These are phyloP conservation scores for Megalopta genalis DNA, from an alignment of 1,140 invertebrate genomes.

Conservation along the genomic window DNA sequence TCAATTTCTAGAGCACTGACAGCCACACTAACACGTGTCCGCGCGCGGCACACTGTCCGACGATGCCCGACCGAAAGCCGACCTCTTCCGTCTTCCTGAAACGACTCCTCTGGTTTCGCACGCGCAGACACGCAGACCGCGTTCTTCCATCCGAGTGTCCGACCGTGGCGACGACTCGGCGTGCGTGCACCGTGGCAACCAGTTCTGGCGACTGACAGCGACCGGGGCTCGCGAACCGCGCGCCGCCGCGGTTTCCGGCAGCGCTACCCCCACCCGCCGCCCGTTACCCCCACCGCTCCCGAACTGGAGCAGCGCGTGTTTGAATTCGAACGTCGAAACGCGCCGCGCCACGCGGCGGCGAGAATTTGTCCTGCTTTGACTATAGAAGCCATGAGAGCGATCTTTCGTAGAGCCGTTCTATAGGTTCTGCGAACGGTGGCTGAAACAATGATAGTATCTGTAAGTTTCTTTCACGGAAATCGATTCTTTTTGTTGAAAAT, in stretches of 20 bases:
- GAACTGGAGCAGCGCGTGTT: not conserved
- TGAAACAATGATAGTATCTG: too few species aligned
- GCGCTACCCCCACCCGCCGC: too few species aligned
- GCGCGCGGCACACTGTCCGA: not conserved
- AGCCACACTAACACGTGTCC: constrained; percentile 24
- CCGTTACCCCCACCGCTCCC: not conserved
- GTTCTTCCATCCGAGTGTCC: not conserved
- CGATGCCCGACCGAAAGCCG: not conserved
- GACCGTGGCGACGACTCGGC: constrained; percentile 9
- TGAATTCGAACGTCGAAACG: not conserved
- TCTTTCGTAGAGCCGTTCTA: too few species aligned
- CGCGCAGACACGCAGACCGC: not conserved
- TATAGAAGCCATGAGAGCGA: too few species aligned
- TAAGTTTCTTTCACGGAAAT: too few species aligned
- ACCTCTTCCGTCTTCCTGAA: constrained; percentile 1
- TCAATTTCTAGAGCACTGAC: constrained; percentile 28
- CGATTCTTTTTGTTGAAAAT: too few species aligned
- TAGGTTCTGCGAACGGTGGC: too few species aligned
- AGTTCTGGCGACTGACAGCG: too few species aligned
- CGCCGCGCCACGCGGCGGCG: too few species aligned
- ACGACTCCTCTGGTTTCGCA: not conserved
- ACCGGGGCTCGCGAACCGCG: not conserved
- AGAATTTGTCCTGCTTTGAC: too few species aligned
- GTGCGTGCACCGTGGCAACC: not conserved
- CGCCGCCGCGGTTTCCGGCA: too few species aligned